A percentile compares a stretch with the other conserved stretches of the same genome.
Evolutionary conservation across 2,797 vertebrate species (phyloP).

Genomic region (Xenentodon cancila): DNA sequence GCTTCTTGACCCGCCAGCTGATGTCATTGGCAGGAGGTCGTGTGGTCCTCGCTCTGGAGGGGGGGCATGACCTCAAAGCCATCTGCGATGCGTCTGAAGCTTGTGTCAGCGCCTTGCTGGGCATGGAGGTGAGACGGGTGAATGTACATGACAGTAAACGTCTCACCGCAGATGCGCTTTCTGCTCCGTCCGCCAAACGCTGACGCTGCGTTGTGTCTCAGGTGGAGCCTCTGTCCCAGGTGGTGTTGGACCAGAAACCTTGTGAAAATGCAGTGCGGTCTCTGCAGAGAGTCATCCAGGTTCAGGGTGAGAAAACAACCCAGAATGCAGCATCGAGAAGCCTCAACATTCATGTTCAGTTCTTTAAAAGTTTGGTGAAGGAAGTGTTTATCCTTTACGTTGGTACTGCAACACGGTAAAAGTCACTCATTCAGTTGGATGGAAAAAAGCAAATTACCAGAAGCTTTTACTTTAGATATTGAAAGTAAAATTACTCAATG

Average conservation of each 20-base stretch:
- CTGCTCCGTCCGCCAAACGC: conserved; percentile 1
- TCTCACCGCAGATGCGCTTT: not conserved
- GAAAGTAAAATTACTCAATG: too few species aligned
- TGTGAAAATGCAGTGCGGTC: conserved; percentile 87
- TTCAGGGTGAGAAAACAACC: conserved; percentile 86
- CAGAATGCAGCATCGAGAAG: not conserved
- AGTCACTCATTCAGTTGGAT: too few species aligned
- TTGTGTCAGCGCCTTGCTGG: conserved; percentile 90
- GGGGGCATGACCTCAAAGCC: conserved; percentile 90
- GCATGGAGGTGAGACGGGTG: conserved; percentile 84
- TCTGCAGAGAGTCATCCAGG: conserved; percentile 86
- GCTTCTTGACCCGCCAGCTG: conserved; percentile 92
- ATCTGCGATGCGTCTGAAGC: conserved; percentile 94
- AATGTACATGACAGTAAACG: not conserved
- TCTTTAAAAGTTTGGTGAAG: too few species aligned
- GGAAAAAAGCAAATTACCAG: too few species aligned
- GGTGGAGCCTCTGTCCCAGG: conserved; percentile 89
- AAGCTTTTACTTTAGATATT: too few species aligned
- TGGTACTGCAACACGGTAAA: too few species aligned
- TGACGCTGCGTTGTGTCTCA: conserved; percentile 50
- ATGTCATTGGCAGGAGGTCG: conserved; percentile 91
- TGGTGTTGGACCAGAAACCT: conserved; percentile 87
- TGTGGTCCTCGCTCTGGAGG: conserved; percentile 90
- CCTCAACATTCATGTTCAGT: not conserved
- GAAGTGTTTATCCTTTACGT: too few species aligned